Conservation (phyloP, 1,140 invertebrate genomes). For the Belonocnema kinseyi region DNA sequence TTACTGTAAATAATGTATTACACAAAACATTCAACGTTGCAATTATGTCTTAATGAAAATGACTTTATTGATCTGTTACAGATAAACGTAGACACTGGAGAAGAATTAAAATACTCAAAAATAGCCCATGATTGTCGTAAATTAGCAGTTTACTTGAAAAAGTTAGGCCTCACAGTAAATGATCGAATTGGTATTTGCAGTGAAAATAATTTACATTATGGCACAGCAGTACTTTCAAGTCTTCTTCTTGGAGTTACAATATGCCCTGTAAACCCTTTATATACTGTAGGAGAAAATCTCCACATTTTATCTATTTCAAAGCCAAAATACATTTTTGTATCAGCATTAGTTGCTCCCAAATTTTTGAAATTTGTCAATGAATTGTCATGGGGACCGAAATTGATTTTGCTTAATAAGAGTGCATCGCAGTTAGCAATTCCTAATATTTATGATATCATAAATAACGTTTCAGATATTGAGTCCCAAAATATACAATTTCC, state of each 20-base stretch:
- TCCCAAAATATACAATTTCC: conserved; percentile 31
- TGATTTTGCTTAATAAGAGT: conserved; percentile 50
- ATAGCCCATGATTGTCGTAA: conserved; percentile 71
- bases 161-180: conserved; percentile 70
- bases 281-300: conserved; percentile 68
- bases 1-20: no score
- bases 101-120: conserved; percentile 69
- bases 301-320: conserved; percentile 74
- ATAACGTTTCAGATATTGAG: neutral
- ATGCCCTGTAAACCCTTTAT: conserved; percentile 73
- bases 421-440: conserved; percentile 11
- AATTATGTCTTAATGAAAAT: no score
- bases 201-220: conserved; percentile 80
- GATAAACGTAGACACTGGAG: conserved; percentile 74
- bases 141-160: conserved; percentile 73
- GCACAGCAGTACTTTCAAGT: conserved; percentile 75
- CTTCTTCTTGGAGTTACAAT: conserved; percentile 78
- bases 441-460: neutral
- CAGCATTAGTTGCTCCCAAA: conserved; percentile 34
- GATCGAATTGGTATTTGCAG: conserved; percentile 79
- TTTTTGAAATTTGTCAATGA: conserved; percentile 40
- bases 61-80: conserved; percentile 49
- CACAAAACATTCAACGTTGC: no score
- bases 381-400: conserved; percentile 50
- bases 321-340: conserved; percentile 73